These are phyloP conservation scores for Hypsibius dujardini DNA, from an alignment of 1,140 invertebrate genomes.

Conservation along the genomic window DNA sequence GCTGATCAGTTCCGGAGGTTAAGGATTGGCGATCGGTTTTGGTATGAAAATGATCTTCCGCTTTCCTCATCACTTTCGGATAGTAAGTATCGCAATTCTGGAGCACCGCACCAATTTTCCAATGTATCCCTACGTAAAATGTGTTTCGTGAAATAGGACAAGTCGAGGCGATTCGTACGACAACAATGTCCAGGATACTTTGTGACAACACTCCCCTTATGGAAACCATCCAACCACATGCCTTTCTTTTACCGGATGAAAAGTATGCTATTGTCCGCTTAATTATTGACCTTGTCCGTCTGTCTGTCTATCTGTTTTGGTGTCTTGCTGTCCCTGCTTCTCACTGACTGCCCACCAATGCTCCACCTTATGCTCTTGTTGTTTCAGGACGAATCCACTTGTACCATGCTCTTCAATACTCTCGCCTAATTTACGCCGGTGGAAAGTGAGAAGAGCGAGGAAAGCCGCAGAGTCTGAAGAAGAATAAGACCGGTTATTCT, in stretches of 20 bases:
- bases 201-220: slow-evolving; percentile 12
- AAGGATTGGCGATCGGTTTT: slow-evolving; percentile 41
- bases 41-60: slow-evolving; percentile 38
- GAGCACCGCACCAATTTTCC: too few relatives aligned
- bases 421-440: not conserved
- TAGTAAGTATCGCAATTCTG: not conserved
- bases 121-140: not conserved
- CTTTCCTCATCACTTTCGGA: slow-evolving; percentile 12
- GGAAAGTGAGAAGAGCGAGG: not conserved
- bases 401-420: not conserved
- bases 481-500: too few relatives aligned
- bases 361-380: not conserved
- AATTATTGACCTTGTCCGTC: not conserved
- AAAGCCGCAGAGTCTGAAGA: too few relatives aligned
- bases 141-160: not conserved
- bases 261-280: not conserved
- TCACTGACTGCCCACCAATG: too few relatives aligned
- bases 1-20: slow-evolving; percentile 41
- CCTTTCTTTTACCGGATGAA: not conserved
- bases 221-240: not conserved
- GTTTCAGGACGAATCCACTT: not conserved
- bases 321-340: too few relatives aligned
- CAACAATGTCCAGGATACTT: slow-evolving; percentile 6
- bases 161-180: not conserved
- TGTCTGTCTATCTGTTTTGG: not conserved